Conservation (phyloP, 2,888 invertebrate species). For the Melanostoma mellinum region DNA sequence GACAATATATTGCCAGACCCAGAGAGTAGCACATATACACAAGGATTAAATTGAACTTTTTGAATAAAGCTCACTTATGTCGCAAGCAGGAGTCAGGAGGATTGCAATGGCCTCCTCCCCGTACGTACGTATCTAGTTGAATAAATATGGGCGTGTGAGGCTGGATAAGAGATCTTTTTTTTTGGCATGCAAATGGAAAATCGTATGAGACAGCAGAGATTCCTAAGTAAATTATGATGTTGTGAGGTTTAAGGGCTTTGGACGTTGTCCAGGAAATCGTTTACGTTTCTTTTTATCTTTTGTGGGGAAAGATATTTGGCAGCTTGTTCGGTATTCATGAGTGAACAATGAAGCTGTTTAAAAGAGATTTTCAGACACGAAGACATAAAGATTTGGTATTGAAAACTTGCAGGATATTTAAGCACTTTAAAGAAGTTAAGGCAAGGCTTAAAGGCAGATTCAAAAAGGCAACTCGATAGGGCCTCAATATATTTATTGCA, state of each 20-base stretch:
- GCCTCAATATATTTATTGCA: no score
- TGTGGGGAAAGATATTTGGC: constrained; percentile 41
- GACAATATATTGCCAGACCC: constrained; percentile 2
- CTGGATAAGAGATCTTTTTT: constrained; percentile 29
- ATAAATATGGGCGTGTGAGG: background rate
- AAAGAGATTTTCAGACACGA: background rate
- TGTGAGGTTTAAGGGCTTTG: constrained; percentile 56
- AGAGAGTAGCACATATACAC: background rate
- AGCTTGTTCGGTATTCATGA: constrained; percentile 13
- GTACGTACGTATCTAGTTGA: background rate
- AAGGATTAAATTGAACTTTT: constrained; percentile 34
- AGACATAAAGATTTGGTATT: no score
- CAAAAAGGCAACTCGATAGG: no score
- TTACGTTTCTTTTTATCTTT: constrained; percentile 4
- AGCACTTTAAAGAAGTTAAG: no score
- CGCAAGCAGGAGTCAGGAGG: no score
- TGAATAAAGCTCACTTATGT: constrained; percentile 36
- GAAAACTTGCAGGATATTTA: no score
- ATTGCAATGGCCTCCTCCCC: no score
- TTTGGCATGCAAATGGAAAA: constrained; percentile 65
- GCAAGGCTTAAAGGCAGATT: no score
- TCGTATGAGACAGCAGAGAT: constrained; percentile 54
- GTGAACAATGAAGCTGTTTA: constrained; percentile 20
- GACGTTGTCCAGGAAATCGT: constrained; percentile 40
- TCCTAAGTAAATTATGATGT: constrained; percentile 60